A percentile compares a stretch with the other conserved stretches of the same genome.
Evolutionary conservation across 2,113 vertebrate genomes (phyloP).

Genomic region (Syngnathus typhle): DNA sequence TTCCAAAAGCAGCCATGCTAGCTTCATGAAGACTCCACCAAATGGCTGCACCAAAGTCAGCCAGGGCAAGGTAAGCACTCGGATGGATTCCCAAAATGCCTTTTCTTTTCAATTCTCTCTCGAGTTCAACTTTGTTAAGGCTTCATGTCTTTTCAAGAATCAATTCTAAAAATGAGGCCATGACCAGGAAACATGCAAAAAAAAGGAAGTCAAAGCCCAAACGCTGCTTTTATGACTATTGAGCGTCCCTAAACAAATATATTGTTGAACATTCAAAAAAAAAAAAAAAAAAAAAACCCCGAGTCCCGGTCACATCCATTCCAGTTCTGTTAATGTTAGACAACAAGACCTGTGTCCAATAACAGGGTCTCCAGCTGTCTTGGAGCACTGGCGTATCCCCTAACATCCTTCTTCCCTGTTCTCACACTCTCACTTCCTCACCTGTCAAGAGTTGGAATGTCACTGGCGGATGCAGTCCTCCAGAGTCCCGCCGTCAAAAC

Average conservation of each 20-base stretch:
- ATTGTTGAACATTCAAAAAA: constrained; percentile 1
- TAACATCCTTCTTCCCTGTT: constrained; percentile 62
- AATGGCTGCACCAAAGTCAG: too few species aligned
- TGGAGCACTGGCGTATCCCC: constrained; percentile 54
- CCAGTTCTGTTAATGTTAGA: constrained; percentile 43
- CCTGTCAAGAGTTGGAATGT: constrained; percentile 74
- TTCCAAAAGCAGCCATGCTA: too few species aligned
- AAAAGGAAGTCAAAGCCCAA: too few species aligned
- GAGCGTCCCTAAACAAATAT: neutral
- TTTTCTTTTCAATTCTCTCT: too few species aligned
- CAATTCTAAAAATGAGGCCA: too few species aligned
- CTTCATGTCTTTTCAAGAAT: too few species aligned
- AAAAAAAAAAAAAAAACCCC: neutral
- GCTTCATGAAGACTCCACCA: too few species aligned
- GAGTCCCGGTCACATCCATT: constrained; percentile 27
- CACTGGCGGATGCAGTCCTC: constrained; percentile 57
- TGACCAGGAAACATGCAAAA: too few species aligned
- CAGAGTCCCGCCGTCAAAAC: constrained; percentile 46
- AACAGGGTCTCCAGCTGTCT: constrained; percentile 60
- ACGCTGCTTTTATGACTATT: neutral
- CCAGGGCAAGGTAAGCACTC: too few species aligned
- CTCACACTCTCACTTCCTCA: constrained; percentile 73
- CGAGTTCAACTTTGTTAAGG: too few species aligned
- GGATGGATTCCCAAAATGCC: too few species aligned
- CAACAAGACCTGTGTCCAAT: constrained; percentile 49